A percentile compares a stretch with the other conserved stretches of the same genome.
phyloP scores from a whole-genome alignment of 2,113 vertebrate genomes.

The Macquaria ambigua region DNA sequence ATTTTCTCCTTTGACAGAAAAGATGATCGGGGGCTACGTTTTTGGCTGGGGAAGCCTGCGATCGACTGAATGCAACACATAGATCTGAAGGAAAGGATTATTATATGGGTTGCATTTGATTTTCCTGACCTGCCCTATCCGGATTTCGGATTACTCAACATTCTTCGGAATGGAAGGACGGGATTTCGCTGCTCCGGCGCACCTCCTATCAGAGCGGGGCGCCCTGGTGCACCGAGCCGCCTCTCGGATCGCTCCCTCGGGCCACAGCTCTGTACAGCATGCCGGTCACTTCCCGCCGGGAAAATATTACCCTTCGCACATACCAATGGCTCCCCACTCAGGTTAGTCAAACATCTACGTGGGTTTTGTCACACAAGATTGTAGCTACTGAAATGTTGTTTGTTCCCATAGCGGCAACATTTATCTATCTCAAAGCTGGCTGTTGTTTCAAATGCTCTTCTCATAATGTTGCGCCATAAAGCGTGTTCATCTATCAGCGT shows the following conservation, averaged over 20 bases:
- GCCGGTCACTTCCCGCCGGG: conserved; percentile 92
- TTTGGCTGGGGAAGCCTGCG: conserved; percentile 81
- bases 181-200: conserved; percentile 94
- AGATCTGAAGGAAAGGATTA: conserved; percentile 83
- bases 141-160: conserved; percentile 84
- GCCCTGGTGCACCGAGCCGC: conserved; percentile 92
- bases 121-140: conserved; percentile 75
- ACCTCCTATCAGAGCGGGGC: conserved; percentile 93
- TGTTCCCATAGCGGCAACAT: neutral
- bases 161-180: conserved; percentile 93
- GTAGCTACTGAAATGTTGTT: neutral
- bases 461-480: conserved; percentile 37
- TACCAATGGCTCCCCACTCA: conserved; percentile 97
- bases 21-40: conserved; percentile 84
- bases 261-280: conserved; percentile 91
- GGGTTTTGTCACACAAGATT: conserved; percentile 9
- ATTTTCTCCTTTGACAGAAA: conserved; percentile 81
- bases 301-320: conserved; percentile 95
- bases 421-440: neutral
- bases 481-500: conserved; percentile 41
- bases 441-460: conserved; percentile 40
- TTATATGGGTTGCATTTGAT: conserved; percentile 85
- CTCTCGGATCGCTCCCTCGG: conserved; percentile 90
- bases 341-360: conserved; percentile 85
- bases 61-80: conserved; percentile 83